phyloP scores from a whole-genome alignment of 2,113 vertebrate genomes.

The Boulengerochromis microlepis region DNA sequence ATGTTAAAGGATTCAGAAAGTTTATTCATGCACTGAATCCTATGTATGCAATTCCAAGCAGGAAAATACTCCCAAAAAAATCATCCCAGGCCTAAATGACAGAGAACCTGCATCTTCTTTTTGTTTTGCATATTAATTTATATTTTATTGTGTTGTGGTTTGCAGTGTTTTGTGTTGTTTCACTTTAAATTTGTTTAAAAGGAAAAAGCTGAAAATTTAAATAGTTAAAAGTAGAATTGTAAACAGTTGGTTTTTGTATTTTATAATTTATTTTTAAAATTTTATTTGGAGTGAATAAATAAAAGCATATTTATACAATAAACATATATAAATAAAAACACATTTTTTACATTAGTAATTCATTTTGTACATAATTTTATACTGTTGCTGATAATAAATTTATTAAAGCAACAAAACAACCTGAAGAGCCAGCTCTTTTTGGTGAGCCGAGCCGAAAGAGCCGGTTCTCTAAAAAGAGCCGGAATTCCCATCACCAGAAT shows the following conservation, averaged over 20 bases:
- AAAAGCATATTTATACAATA: not conserved
- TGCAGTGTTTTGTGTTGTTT: not conserved
- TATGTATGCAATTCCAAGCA: not conserved
- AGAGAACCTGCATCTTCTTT: not conserved
- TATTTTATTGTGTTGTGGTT: not conserved
- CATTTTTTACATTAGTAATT: not conserved
- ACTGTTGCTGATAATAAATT: not conserved
- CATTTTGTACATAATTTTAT: not conserved
- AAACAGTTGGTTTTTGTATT: not conserved
- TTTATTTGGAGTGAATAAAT: not conserved
- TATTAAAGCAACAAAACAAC: not conserved
- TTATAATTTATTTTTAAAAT: not conserved
- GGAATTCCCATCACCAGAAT: not conserved
- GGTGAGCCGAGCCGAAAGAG: not conserved
- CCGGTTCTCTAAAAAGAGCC: not conserved
- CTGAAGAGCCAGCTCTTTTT: rapidly evolving
- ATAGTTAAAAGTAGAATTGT: not conserved
- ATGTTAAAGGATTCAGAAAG: not conserved
- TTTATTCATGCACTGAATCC: not conserved
- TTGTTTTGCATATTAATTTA: not conserved
- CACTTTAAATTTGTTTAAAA: not conserved
- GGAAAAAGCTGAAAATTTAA: not conserved
- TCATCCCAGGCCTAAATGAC: not conserved
- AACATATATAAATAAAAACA: not conserved
- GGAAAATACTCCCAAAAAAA: not conserved